Percentiles rank a stretch among this genome's conserved stretches.
These are phyloP conservation scores for Podargus strigoides DNA, from an alignment of 2,797 vertebrate species.

Conservation along the genomic window DNA sequence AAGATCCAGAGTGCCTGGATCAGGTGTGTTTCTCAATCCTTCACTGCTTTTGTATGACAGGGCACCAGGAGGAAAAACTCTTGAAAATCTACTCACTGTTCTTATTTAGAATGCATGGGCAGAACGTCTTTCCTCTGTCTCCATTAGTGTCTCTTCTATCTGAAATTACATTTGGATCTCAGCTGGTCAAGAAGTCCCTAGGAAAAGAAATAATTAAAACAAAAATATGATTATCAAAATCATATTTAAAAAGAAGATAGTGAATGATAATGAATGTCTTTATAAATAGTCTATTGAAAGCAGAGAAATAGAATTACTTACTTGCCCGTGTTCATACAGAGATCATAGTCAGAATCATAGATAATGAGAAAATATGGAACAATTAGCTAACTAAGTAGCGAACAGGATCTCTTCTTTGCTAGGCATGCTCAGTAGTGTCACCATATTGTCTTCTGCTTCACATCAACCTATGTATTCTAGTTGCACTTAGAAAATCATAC, in stretches of 20 bases:
- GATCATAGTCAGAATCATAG: not conserved
- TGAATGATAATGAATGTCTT: not conserved
- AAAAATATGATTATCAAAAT: not conserved
- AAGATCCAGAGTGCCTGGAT: not conserved
- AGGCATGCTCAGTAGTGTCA: not conserved
- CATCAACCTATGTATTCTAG: not conserved
- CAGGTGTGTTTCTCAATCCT: not conserved
- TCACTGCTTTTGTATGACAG: not conserved
- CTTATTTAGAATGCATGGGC: not conserved
- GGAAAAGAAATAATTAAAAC: not conserved
- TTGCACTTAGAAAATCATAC: not conserved
- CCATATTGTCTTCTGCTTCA: not conserved
- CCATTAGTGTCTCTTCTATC: not conserved
- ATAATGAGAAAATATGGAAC: not conserved
- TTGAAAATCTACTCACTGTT: not conserved
- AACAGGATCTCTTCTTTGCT: not conserved
- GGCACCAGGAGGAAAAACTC: not conserved
- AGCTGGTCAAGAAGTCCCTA: not conserved
- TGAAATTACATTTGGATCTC: not conserved
- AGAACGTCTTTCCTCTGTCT: not conserved
- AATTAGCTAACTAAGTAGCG: rapidly evolving
- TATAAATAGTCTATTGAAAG: not conserved
- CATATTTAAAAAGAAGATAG: not conserved
- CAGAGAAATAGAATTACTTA: not conserved
- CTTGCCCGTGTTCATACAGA: not conserved